A percentile compares a stretch with the other conserved stretches of the same genome.
Conservation (phyloP, 2,797 vertebrate genomes). For the Falco rusticolus region DNA sequence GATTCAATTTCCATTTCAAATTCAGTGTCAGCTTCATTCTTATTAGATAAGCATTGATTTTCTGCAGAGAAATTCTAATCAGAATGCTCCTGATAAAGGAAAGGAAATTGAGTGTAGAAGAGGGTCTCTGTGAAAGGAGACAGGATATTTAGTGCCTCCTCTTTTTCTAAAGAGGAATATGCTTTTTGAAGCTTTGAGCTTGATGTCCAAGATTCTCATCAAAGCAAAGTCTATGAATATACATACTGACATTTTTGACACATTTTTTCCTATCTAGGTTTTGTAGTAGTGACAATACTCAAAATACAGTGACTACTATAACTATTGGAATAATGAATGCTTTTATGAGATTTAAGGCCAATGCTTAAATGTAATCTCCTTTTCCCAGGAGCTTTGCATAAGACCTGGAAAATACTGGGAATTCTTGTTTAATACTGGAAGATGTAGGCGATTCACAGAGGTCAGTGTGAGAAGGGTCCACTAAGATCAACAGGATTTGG, state of each 20-base stretch:
- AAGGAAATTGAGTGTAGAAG: slow-evolving; percentile 10
- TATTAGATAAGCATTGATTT: slow-evolving; percentile 50
- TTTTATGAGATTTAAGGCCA: not conserved
- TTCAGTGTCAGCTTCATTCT: slow-evolving; percentile 41
- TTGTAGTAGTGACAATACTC: not conserved
- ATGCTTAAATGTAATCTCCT: not conserved
- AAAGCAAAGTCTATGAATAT: not conserved
- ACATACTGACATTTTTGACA: not conserved
- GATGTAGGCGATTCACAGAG: not conserved
- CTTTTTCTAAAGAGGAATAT: not conserved
- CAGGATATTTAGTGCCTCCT: not conserved
- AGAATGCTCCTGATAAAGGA: slow-evolving; percentile 20
- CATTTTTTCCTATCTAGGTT: not conserved
- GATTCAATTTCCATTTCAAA: slow-evolving; percentile 43
- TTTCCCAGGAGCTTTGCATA: not conserved
- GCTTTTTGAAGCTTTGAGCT: not conserved
- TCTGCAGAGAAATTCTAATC: slow-evolving; percentile 47
- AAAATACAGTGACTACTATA: not conserved
- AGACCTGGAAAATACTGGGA: not conserved
- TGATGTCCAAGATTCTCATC: not conserved
- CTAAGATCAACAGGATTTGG: fast-evolving
- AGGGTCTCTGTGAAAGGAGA: not conserved
- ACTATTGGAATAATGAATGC: not conserved
- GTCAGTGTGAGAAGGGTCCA: not conserved
- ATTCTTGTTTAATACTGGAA: not conserved